Evolutionary conservation across 1,140 invertebrate species (phyloP).

Genomic region (Drosophila ambigua): DNA sequence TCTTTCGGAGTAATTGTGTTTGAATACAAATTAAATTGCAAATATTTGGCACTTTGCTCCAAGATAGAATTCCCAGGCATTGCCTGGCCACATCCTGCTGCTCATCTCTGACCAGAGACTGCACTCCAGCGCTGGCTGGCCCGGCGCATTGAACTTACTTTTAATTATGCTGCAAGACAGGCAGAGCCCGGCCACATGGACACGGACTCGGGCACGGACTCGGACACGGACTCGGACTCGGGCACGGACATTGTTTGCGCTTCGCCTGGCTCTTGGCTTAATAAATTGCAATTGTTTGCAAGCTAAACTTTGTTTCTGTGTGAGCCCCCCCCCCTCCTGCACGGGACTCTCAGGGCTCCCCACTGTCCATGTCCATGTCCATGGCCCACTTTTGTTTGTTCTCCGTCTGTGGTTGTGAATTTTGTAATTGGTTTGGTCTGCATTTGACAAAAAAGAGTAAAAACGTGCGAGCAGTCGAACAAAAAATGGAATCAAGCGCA

Average conservation of each 20-base stretch:
- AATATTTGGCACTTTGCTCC: slow-evolving; percentile 33
- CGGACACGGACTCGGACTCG: slow-evolving; percentile 23
- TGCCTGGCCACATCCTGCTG: neutral
- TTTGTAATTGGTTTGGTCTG: slow-evolving; percentile 80
- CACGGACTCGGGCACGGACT: slow-evolving; percentile 10
- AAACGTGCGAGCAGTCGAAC: slow-evolving; percentile 8
- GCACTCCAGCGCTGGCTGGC: slow-evolving; percentile 24
- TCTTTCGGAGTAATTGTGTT: slow-evolving; percentile 31
- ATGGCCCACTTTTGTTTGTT: slow-evolving; percentile 58
- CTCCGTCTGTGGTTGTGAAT: slow-evolving; percentile 39
- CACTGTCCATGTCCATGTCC: neutral
- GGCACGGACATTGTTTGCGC: slow-evolving; percentile 70
- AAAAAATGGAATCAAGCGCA: slow-evolving; percentile 34
- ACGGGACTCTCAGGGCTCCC: slow-evolving; percentile 11
- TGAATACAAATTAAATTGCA: slow-evolving; percentile 45
- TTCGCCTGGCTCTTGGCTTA: slow-evolving; percentile 68
- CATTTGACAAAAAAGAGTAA: slow-evolving; percentile 69
- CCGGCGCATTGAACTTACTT: slow-evolving; percentile 75
- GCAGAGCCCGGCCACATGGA: slow-evolving; percentile 52
- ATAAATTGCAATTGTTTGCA: slow-evolving; percentile 81
- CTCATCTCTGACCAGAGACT: slow-evolving; percentile 34
- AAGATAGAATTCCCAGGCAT: neutral
- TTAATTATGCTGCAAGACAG: slow-evolving; percentile 70
- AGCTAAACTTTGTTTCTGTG: slow-evolving; percentile 71
- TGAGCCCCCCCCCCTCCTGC: slow-evolving; percentile 10